phyloP scores from a whole-genome alignment of 2,113 vertebrate species.

The Hiodon tergisus region DNA sequence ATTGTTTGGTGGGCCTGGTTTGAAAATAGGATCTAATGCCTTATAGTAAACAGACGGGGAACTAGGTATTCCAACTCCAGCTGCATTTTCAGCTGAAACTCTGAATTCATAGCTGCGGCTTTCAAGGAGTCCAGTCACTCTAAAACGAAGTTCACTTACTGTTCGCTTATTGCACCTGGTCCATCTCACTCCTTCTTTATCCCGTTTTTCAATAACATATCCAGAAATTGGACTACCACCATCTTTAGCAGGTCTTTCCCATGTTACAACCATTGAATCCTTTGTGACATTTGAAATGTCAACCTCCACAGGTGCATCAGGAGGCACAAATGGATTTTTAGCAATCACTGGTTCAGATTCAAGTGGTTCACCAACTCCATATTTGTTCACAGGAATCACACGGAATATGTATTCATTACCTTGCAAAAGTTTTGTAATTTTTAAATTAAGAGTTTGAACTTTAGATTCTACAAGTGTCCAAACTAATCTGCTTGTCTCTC shows the following conservation, averaged over 20 bases:
- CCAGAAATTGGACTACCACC: conserved; percentile 91
- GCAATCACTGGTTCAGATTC: conserved; percentile 85
- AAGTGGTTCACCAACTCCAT: conserved; percentile 84
- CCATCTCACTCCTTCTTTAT: conserved; percentile 92
- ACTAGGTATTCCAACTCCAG: conserved; percentile 87
- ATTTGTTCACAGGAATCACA: conserved; percentile 98
- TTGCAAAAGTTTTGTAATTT: conserved; percentile 91
- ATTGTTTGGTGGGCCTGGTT: conserved; percentile 92
- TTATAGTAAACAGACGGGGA: conserved; percentile 86
- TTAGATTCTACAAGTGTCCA: conserved; percentile 94
- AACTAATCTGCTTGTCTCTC: conserved; percentile 92
- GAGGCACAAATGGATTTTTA: conserved; percentile 81
- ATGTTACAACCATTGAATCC: conserved; percentile 95
- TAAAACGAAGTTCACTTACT: conserved; percentile 87
- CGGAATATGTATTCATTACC: conserved; percentile 97
- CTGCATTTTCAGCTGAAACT: conserved; percentile 89
- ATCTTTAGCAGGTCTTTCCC: conserved; percentile 90
- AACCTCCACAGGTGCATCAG: conserved; percentile 84
- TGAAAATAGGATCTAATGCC: conserved; percentile 89
- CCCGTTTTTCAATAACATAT: conserved; percentile 88
- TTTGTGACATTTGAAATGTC: conserved; percentile 91
- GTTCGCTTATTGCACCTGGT: conserved; percentile 92
- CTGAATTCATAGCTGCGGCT: conserved; percentile 96
- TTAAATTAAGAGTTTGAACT: conserved; percentile 84
- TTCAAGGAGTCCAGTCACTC: conserved; percentile 85